phyloP scores from a whole-genome alignment of 2,113 vertebrate genomes.

The Empidonax alnorum region DNA sequence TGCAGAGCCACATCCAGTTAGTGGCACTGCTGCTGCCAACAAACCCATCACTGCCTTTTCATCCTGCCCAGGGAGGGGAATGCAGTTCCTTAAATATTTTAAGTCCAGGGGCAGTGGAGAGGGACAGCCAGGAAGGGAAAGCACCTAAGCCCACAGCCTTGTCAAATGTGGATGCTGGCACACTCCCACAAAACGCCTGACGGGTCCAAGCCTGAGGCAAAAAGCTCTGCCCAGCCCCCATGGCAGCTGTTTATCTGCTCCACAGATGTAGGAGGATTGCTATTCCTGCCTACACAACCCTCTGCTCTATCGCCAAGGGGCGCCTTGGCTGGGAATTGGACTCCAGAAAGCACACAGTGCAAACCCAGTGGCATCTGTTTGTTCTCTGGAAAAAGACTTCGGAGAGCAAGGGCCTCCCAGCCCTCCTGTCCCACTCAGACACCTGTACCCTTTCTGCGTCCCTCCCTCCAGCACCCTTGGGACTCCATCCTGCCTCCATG shows the following conservation, averaged over 20 bases:
- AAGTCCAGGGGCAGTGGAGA: neutral
- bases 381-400: neutral
- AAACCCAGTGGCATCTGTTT: neutral
- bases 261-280: neutral
- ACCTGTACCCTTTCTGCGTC: neutral
- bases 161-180: neutral
- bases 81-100: neutral
- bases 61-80: neutral
- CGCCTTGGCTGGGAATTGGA: conserved; percentile 33
- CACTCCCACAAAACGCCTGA: neutral
- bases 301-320: neutral
- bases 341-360: neutral
- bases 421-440: conserved; percentile 11
- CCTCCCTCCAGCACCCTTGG: neutral
- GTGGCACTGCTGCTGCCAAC: neutral
- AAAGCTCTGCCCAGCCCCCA: conserved; percentile 3
- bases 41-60: neutral
- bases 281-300: neutral
- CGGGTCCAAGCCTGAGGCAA: conserved; percentile 32
- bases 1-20: neutral
- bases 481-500: neutral
- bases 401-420: conserved; percentile 3
- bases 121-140: neutral
- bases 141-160: neutral
- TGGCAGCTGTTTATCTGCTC: conserved; percentile 34